These are phyloP conservation scores for Musca vetustissima DNA, from an alignment of 1,140 invertebrate species.

Conservation along the genomic window DNA sequence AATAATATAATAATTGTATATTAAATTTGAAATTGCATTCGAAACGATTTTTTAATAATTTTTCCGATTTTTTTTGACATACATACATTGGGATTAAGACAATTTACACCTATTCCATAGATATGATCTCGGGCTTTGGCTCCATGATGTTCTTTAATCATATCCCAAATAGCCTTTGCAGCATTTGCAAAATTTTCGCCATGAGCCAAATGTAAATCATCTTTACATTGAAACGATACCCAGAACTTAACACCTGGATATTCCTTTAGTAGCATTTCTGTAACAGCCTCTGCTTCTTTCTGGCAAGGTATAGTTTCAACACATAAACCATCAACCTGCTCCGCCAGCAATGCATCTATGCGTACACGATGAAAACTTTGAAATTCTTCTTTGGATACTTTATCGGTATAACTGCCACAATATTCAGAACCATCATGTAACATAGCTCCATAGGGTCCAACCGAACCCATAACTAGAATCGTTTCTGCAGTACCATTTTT, in stretches of 20 bases:
- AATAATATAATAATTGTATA: not conserved
- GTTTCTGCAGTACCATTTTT: constrained; percentile 18
- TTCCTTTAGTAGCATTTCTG: constrained; percentile 71
- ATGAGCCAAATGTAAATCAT: constrained; percentile 67
- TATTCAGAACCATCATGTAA: constrained; percentile 90
- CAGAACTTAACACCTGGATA: constrained; percentile 75
- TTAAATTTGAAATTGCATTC: too few species aligned
- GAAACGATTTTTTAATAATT: too few species aligned
- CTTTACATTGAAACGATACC: constrained; percentile 63
- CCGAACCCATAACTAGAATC: constrained; percentile 68
- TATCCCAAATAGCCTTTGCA: constrained; percentile 51
- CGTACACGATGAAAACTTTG: constrained; percentile 79
- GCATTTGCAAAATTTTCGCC: constrained; percentile 72
- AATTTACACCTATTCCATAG: constrained; percentile 87
- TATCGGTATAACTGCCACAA: constrained; percentile 76
- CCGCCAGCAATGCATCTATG: constrained; percentile 72
- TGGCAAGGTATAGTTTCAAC: constrained; percentile 87
- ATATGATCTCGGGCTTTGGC: constrained; percentile 59
- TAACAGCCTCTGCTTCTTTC: constrained; percentile 77
- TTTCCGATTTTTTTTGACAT: too few species aligned
- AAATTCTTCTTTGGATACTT: constrained; percentile 65
- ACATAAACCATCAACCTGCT: constrained; percentile 79
- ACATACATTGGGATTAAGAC: constrained; percentile 64
- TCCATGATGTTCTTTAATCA: constrained; percentile 59
- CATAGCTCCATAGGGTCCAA: constrained; percentile 88